Conservation (phyloP, 2,888 invertebrate species). For the Ophion obscuratus region DNA sequence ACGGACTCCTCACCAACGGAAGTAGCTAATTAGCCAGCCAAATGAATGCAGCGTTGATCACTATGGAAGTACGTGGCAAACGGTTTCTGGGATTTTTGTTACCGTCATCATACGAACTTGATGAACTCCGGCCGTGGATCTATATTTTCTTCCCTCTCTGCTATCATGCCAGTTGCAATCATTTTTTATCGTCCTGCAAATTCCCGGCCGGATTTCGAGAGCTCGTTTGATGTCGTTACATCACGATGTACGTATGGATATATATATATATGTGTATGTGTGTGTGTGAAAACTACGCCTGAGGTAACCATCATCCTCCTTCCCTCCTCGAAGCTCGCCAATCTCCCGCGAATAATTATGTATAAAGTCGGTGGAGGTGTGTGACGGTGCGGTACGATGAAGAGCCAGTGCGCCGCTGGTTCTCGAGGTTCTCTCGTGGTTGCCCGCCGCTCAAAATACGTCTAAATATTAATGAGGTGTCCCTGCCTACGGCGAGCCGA, state of each 20-base stretch:
- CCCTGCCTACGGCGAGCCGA: constrained; percentile 80
- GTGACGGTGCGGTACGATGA: constrained; percentile 60
- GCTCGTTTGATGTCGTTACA: constrained; percentile 38
- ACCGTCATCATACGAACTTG: no score
- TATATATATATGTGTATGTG: neutral
- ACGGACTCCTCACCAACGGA: neutral
- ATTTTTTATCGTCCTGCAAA: neutral
- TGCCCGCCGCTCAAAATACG: constrained; percentile 80
- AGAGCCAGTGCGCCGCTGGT: constrained; percentile 70
- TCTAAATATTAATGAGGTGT: constrained; percentile 84
- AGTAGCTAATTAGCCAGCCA: constrained; percentile 73
- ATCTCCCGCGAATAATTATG: constrained; percentile 83
- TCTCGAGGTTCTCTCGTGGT: constrained; percentile 69
- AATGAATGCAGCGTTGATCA: constrained; percentile 79
- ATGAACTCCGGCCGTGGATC: no score
- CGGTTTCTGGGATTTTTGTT: constrained; percentile 74
- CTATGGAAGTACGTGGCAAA: constrained; percentile 75
- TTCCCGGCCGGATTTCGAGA: constrained; percentile 9
- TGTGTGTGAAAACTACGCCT: constrained; percentile 42
- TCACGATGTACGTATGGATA: constrained; percentile 10
- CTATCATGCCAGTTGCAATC: no score
- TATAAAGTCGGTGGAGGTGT: constrained; percentile 79
- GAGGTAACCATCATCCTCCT: constrained; percentile 63
- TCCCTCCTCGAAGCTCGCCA: constrained; percentile 72
- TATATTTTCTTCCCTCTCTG: no score